These are phyloP conservation scores for Esox masquinongy DNA, from an alignment of 2,797 vertebrate genomes.

Conservation along the genomic window DNA sequence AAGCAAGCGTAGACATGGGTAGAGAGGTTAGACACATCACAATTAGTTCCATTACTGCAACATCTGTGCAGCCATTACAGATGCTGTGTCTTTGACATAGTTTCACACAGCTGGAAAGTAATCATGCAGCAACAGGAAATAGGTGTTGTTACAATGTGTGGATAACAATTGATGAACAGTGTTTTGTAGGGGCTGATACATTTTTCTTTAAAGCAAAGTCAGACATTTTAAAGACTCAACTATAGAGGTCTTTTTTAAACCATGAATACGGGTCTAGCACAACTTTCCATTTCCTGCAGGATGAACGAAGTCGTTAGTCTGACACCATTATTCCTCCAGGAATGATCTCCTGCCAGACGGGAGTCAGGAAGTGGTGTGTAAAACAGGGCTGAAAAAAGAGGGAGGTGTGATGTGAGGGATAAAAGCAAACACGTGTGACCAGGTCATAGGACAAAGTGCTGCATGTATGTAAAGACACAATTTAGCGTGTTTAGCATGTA, in stretches of 20 bases:
- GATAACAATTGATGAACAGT: too few species aligned
- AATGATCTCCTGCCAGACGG: not conserved
- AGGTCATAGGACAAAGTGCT: not conserved
- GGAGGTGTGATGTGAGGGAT: not conserved
- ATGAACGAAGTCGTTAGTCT: not conserved
- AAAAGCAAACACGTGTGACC: not conserved
- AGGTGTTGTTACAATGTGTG: too few species aligned
- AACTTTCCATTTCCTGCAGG: too few species aligned
- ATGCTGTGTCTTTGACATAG: not conserved
- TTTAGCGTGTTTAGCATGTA: not conserved
- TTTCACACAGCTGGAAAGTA: too few species aligned
- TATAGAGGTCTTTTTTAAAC: too few species aligned
- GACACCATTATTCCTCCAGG: not conserved
- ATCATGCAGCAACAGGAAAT: too few species aligned
- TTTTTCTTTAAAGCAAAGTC: too few species aligned
- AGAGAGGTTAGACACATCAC: not conserved
- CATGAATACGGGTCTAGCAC: too few species aligned
- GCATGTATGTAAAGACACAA: not conserved
- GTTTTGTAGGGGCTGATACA: too few species aligned
- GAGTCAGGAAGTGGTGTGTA: not conserved
- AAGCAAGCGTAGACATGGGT: too few species aligned
- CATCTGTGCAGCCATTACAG: conserved; percentile 16
- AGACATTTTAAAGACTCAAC: too few species aligned
- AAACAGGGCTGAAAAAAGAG: not conserved
- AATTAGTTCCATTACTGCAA: conserved; percentile 31